Evolutionary conservation across 2,113 vertebrate genomes (phyloP), one percentile per base, ranked within the genome.

Genomic region (Holacanthus passer): DNA sequence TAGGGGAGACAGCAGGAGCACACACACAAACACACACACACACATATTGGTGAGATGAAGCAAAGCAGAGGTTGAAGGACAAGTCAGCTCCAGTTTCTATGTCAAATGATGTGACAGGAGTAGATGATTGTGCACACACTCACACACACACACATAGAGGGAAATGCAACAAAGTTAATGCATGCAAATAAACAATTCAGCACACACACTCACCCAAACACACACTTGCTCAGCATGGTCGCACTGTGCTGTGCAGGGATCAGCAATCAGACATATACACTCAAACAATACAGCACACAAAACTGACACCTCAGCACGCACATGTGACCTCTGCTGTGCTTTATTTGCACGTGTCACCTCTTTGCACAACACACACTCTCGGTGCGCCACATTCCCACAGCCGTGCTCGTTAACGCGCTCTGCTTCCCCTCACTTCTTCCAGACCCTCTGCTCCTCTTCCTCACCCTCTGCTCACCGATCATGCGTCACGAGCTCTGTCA

Each of bases 401-500:
- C 1, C 13, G 12, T n/a, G n/a, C n/a, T n/a, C n/a, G n/a, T n/a
- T n/a, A n/a, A n/a, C n/a, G n/a, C n/a, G n/a, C n/a, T n/a, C n/a
- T n/a, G n/a, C n/a, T n/a, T n/a, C n/a, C n/a, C n/a, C n/a, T n/a
- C n/a, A n/a, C n/a, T 35, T 0, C 32, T 65, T 24, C 55, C 39
- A 29, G 7, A 72, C 29, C 20, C 55, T 0, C 55, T 2, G 14
- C 24, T 20, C 62, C 27, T 19, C 76, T 16, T 24, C 37, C 56
- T 43, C 71, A 20, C 65, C 29, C 32, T 77, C 7, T 47, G 52
- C 32, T 65, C 5, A 79, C 85, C 32, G 52, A 71, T 77, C 71
- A 68, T 82, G 88, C 87, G 89, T 89, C 88, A 90, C 24, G 70
- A 53, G 31, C 31, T 43, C 9, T 66, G 67, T 22, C 63, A 73